These are phyloP conservation scores for Pantherophis vulpinus DNA, from an alignment of 2,797 vertebrate species.

Conservation along the genomic window DNA sequence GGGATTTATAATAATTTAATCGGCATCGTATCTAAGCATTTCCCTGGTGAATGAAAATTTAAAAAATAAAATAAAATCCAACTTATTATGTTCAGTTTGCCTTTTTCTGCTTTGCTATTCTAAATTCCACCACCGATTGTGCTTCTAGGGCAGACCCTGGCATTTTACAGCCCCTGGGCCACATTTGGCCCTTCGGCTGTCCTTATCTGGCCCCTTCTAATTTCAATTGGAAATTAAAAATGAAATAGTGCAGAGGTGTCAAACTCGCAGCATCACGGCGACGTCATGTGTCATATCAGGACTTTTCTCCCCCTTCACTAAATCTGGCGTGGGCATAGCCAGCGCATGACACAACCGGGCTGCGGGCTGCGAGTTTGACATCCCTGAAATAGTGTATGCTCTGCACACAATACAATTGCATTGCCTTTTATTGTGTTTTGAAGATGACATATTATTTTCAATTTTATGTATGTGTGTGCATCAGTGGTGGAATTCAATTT, in stretches of 20 bases:
- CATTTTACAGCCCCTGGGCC: neutral
- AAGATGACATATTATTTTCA: neutral
- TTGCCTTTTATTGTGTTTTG: neutral
- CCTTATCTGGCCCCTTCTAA: neutral
- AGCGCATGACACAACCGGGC: too few relatives aligned
- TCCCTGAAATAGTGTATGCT: neutral
- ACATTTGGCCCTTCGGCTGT: neutral
- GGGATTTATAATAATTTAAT: conserved; percentile 29
- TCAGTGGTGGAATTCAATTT: neutral
- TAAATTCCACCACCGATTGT: neutral
- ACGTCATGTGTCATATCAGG: too few relatives aligned
- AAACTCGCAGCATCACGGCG: too few relatives aligned
- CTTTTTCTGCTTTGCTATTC: neutral
- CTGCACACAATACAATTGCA: neutral
- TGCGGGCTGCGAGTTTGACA: too few relatives aligned
- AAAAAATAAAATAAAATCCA: conserved; percentile 19
- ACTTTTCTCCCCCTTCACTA: too few relatives aligned
- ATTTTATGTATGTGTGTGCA: neutral
- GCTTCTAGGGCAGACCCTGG: neutral
- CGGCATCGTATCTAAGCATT: conserved; percentile 30
- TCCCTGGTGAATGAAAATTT: conserved; percentile 29
- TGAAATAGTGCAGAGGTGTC: neutral
- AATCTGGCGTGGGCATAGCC: too few relatives aligned
- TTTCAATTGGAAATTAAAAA: neutral
- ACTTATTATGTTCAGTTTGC: conserved; percentile 10